Conservation (phyloP, 2,797 vertebrate genomes). For the Ataeniobius toweri region DNA sequence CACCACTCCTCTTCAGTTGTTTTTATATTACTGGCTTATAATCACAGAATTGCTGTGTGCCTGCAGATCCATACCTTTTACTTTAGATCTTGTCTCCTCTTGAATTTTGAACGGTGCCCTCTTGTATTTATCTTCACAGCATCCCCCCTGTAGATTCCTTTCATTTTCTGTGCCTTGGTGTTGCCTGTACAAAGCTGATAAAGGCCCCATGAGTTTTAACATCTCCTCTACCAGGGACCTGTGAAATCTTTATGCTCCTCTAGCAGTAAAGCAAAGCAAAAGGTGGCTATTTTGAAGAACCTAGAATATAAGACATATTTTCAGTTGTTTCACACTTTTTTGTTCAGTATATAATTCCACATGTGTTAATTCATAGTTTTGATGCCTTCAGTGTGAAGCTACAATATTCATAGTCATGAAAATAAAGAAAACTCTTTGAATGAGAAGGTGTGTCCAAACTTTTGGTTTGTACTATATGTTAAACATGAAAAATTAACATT, state of each 20-base stretch:
- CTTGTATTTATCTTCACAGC: slow-evolving; percentile 13
- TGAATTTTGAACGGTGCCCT: not conserved
- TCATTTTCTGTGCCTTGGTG: not conserved
- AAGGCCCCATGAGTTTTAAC: slow-evolving; percentile 9
- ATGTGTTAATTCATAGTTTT: too few relatives aligned
- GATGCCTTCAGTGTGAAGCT: too few relatives aligned
- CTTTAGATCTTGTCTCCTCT: not conserved
- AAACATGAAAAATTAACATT: too few relatives aligned
- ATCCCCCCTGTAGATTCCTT: not conserved
- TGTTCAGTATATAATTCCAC: too few relatives aligned
- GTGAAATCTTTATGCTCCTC: slow-evolving; percentile 5
- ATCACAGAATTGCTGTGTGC: not conserved
- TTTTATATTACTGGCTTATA: not conserved
- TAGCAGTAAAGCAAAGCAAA: not conserved
- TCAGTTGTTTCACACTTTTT: too few relatives aligned
- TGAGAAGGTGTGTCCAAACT: too few relatives aligned
- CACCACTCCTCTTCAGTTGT: not conserved
- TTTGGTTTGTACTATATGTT: too few relatives aligned
- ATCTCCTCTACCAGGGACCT: slow-evolving; percentile 3
- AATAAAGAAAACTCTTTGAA: too few relatives aligned
- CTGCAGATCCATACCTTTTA: not conserved
- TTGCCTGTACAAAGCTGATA: slow-evolving; percentile 20
- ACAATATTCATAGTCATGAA: too few relatives aligned
- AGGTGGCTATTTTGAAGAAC: too few relatives aligned
- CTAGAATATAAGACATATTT: too few relatives aligned